Evolutionary conservation across 1,140 invertebrate genomes (phyloP).

Genomic region (Berghia stephanieae): DNA sequence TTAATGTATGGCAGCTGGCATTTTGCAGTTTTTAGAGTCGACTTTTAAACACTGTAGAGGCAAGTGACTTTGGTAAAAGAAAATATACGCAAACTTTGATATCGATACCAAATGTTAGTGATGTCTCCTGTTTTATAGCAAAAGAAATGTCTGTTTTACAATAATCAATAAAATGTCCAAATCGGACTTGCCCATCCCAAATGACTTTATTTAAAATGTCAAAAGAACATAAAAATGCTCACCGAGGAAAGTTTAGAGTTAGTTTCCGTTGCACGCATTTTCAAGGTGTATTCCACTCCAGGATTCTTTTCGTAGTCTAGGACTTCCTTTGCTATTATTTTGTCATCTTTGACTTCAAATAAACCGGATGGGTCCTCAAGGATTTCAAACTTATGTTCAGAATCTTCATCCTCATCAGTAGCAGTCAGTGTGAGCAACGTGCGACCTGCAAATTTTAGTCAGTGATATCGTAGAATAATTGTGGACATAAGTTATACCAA

Average conservation of each 20-base stretch:
- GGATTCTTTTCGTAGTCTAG: constrained; percentile 48
- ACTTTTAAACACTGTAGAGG: no score
- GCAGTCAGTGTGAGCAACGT: constrained; percentile 40
- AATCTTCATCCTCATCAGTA: constrained; percentile 47
- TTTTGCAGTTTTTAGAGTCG: no score
- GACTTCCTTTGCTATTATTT: constrained; percentile 34
- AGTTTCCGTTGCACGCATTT: constrained; percentile 42
- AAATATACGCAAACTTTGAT: no score
- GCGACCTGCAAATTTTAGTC: constrained; percentile 31
- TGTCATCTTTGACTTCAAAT: constrained; percentile 38
- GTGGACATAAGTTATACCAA: no score
- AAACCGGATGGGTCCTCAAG: constrained; percentile 40
- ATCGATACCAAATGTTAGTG: no score
- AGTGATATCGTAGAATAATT: background rate
- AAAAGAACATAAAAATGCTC: background rate
- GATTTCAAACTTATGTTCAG: constrained; percentile 41
- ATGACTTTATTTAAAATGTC: background rate
- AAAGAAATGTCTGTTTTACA: no score
- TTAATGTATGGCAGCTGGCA: no score
- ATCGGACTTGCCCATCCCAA: no score
- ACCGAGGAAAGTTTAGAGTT: constrained; percentile 16
- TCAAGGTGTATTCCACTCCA: constrained; percentile 36
- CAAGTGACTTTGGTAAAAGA: no score
- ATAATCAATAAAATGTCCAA: no score
- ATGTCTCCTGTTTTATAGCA: no score